A percentile compares a stretch with the other conserved stretches of the same genome.
These are phyloP conservation scores for Anniella stebbinsi DNA, from an alignment of 2,797 vertebrate species.

Conservation along the genomic window DNA sequence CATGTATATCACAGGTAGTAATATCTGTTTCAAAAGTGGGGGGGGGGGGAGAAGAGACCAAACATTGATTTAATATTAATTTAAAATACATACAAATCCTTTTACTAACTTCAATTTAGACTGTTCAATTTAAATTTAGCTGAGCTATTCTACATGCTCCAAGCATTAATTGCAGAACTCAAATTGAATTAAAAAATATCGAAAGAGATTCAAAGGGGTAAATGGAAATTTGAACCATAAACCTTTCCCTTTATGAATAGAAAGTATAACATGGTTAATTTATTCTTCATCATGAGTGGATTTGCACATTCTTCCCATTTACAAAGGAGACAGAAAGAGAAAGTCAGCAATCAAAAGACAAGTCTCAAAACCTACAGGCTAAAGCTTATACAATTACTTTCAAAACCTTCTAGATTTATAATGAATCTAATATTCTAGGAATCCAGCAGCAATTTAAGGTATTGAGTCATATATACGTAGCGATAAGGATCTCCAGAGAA, in stretches of 20 bases:
- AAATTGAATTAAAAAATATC: conserved; percentile 16
- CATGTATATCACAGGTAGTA: background rate
- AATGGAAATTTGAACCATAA: background rate
- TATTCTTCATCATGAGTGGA: background rate
- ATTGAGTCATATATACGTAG: fast-evolving
- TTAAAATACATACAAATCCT: background rate
- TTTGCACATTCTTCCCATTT: conserved; percentile 21
- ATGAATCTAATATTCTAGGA: background rate
- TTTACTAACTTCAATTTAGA: background rate
- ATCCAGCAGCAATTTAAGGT: background rate
- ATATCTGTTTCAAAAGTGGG: background rate
- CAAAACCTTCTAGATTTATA: background rate
- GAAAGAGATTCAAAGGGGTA: conserved; percentile 2
- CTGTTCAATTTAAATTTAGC: background rate
- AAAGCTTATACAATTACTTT: conserved; percentile 9
- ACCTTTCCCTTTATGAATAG: background rate
- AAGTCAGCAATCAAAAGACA: conserved; percentile 18
- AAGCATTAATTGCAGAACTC: background rate
- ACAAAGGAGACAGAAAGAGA: background rate
- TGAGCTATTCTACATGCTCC: background rate
- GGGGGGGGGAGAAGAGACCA: background rate
- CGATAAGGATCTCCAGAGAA: background rate
- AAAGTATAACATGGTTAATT: background rate
- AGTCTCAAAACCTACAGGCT: background rate
- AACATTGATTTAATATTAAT: background rate